Conservation (phyloP, 2,113 vertebrate species). For the Cacatua alba region DNA sequence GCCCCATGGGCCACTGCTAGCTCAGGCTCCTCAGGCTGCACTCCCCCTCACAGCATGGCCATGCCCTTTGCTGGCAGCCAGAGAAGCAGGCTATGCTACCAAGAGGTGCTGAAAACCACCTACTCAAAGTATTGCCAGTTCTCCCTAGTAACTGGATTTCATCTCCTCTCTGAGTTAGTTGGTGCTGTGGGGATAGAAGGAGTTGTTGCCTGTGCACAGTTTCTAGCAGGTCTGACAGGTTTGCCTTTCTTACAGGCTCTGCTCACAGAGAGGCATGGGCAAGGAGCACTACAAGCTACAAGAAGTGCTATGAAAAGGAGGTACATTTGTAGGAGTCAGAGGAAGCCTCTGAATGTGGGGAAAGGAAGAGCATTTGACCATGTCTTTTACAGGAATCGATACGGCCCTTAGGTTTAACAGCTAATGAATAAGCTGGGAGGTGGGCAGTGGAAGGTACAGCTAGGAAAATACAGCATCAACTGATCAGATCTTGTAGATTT, state of each 20-base stretch:
- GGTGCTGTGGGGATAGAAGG: not conserved
- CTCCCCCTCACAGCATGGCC: fast-evolving
- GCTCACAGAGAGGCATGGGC: not conserved
- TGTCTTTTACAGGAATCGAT: not conserved
- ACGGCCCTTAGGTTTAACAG: not conserved
- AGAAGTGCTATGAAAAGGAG: not conserved
- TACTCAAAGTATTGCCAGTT: not conserved
- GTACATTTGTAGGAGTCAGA: not conserved
- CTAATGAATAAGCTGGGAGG: not conserved
- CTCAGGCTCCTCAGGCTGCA: fast-evolving
- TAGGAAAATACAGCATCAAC: not conserved
- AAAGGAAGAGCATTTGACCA: not conserved
- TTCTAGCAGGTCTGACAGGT: not conserved
- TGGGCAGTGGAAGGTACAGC: not conserved
- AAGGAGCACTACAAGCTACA: not conserved
- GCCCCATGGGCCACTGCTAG: not conserved
- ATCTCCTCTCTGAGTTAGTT: not conserved
- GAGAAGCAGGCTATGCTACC: not conserved
- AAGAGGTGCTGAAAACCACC: not conserved
- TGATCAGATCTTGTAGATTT: not conserved
- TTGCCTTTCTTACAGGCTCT: not conserved
- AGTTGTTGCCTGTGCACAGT: not conserved
- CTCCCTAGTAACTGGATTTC: not conserved
- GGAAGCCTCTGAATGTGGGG: not conserved
- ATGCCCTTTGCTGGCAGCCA: not conserved